Evolutionary conservation across 2,797 vertebrate species (phyloP).

Genomic region (Chaunax sp.): DNA sequence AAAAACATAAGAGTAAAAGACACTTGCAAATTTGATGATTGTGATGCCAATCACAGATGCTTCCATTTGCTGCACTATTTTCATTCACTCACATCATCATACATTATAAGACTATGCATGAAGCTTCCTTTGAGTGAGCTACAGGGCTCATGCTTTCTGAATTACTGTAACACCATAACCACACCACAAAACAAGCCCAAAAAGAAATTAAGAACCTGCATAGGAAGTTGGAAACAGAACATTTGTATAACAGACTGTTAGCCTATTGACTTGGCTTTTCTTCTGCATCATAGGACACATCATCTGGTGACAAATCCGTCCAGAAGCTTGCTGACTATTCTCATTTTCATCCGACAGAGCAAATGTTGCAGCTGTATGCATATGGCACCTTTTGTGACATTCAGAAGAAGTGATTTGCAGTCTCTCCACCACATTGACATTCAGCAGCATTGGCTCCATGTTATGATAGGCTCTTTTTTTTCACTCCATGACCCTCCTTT

Average conservation of each 20-base stretch:
- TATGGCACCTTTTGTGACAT: constrained; percentile 65
- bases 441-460: constrained; percentile 54
- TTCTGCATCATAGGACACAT: constrained; percentile 31
- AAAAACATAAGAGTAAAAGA: constrained; percentile 6
- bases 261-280: constrained; percentile 16
- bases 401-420: constrained; percentile 58
- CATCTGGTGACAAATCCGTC: constrained; percentile 54
- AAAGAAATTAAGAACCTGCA: constrained; percentile 39
- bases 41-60: constrained; percentile 6
- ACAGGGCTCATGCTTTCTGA: constrained; percentile 36
- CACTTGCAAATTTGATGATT: background rate
- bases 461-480: constrained; percentile 44
- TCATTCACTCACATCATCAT: constrained; percentile 40
- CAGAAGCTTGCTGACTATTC: constrained; percentile 49
- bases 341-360: constrained; percentile 41
- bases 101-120: constrained; percentile 45
- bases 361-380: constrained; percentile 58
- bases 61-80: constrained; percentile 26
- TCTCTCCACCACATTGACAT: constrained; percentile 62
- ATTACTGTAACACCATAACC: constrained; percentile 35
- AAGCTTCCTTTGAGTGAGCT: constrained; percentile 55
- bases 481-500: constrained; percentile 13
- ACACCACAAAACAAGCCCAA: constrained; percentile 21
- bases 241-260: background rate
- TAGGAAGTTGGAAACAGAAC: no score